Evolutionary conservation across 37 sponge, comb jelly and placozoan species (phyloP), one percentile per base, ranked within the genome.

Genomic region (Hormiphora californensis): DNA sequence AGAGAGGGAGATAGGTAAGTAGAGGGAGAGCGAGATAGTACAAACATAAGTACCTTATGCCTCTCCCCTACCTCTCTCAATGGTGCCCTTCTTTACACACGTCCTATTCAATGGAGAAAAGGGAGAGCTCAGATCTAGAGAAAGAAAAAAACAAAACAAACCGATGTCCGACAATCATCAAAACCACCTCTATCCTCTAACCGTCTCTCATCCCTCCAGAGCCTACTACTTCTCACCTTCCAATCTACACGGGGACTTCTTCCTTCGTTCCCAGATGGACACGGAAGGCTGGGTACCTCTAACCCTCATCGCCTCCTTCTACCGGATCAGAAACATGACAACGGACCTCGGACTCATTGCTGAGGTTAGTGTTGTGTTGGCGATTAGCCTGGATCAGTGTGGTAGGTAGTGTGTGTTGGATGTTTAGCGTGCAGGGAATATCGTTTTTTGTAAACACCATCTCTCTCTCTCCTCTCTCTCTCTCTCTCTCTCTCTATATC

Each of bases 151-250:
- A n/a, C n/a, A n/a, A n/a, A n/a, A n/a, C n/a, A n/a, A n/a, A n/a
- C n/a, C n/a, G n/a, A n/a, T n/a, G n/a, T n/a, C n/a, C n/a, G 22
- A 57, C 61, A 57, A 57, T 57, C 27, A 57, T 57, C 22, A 57
- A 57, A 57, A 27, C 22, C 23, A 23, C 25, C 27, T 17, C 53
- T 49, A 15, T 49, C n/a, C n/a, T n/a, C n/a, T 49, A 49, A 49
- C 67, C 51, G 44, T 89, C 0, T 62, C 9, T 86, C 2, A 57
- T 43, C 5, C 25, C 3, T 88, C 25, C 85, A 98, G 95, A 25
- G 94, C 95, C 37, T 98, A 98, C 62, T 98, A 95, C 69, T 95
- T 98, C 91, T 95, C 96, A 57, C 91, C 92, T 39, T 93, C 95
- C 40, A 98, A 98, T 59, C 87, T 98, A 11, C 89, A 91, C 32